Evolutionary conservation across 2,797 vertebrate genomes (phyloP).

Genomic region (Neoniphon sammara): DNA sequence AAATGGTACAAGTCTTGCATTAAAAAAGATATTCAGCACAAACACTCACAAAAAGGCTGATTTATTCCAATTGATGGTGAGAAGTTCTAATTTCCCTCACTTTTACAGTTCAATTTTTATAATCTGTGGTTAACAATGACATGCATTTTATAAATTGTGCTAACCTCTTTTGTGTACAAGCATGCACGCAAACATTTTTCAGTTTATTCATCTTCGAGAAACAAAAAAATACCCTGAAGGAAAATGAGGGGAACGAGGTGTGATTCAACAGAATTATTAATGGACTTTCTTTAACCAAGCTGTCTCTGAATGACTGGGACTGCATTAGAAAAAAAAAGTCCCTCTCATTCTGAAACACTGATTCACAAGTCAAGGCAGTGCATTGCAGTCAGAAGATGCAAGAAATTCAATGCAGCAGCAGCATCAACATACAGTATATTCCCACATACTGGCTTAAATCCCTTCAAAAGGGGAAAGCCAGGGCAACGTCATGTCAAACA

Average conservation of each 20-base stretch:
- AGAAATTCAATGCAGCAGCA: slow-evolving; percentile 13
- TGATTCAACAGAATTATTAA: slow-evolving; percentile 71
- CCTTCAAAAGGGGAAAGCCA: neutral
- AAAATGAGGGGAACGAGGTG: slow-evolving; percentile 50
- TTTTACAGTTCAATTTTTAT: neutral
- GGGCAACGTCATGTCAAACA: neutral
- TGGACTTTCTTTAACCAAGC: slow-evolving; percentile 74
- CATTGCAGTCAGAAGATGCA: slow-evolving; percentile 14
- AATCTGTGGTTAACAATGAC: neutral
- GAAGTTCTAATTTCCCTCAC: neutral
- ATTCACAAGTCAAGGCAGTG: slow-evolving; percentile 29
- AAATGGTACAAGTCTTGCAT: slow-evolving; percentile 9
- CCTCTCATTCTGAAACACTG: slow-evolving; percentile 69
- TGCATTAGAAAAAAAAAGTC: slow-evolving; percentile 64
- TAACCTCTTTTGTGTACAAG: neutral
- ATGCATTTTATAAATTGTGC: slow-evolving; percentile 1
- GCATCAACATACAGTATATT: slow-evolving; percentile 10
- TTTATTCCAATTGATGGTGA: neutral
- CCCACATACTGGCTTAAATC: slow-evolving; percentile 16
- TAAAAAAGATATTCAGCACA: slow-evolving; percentile 14
- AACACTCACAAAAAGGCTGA: slow-evolving; percentile 21
- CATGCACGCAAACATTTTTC: slow-evolving; percentile 8
- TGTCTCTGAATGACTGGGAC: slow-evolving; percentile 74
- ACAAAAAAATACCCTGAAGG: slow-evolving; percentile 49
- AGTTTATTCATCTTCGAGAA: slow-evolving; percentile 48